Evolutionary conservation across 2,113 vertebrate genomes (phyloP).

Genomic region (Diadophis punctatus): DNA sequence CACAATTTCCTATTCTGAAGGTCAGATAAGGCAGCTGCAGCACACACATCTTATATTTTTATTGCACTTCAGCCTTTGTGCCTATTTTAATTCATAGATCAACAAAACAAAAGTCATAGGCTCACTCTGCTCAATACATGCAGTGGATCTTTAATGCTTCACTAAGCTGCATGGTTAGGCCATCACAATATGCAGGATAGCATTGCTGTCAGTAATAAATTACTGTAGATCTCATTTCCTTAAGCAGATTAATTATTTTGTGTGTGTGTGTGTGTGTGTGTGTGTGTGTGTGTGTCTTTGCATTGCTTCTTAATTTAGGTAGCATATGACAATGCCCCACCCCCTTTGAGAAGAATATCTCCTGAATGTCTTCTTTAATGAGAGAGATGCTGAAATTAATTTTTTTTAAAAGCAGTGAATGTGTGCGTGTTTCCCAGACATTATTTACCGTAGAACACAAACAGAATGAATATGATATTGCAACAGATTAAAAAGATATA

Average conservation of each 20-base stretch:
- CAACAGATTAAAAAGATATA: background rate
- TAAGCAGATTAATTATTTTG: fast-evolving
- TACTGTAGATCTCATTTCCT: fast-evolving
- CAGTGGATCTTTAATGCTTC: background rate
- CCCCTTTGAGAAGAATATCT: background rate
- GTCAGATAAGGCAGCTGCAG: fast-evolving
- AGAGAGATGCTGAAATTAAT: background rate
- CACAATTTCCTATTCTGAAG: background rate
- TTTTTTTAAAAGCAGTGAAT: background rate
- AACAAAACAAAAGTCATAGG: background rate
- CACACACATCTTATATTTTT: fast-evolving
- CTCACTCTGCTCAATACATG: background rate
- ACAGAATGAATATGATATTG: background rate
- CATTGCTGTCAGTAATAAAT: background rate
- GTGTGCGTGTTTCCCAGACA: background rate
- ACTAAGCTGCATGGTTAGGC: background rate
- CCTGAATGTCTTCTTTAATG: background rate
- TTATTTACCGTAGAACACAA: background rate
- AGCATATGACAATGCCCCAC: background rate
- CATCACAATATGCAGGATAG: background rate
- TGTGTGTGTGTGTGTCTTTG: background rate
- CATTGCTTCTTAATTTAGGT: background rate
- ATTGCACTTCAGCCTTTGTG: fast-evolving
- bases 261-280: no score
- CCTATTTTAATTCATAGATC: background rate